Percentiles rank a stretch among this genome's conserved stretches.
phyloP scores from a whole-genome alignment of 2,888 invertebrate species.

The Cerastis leucographa region DNA sequence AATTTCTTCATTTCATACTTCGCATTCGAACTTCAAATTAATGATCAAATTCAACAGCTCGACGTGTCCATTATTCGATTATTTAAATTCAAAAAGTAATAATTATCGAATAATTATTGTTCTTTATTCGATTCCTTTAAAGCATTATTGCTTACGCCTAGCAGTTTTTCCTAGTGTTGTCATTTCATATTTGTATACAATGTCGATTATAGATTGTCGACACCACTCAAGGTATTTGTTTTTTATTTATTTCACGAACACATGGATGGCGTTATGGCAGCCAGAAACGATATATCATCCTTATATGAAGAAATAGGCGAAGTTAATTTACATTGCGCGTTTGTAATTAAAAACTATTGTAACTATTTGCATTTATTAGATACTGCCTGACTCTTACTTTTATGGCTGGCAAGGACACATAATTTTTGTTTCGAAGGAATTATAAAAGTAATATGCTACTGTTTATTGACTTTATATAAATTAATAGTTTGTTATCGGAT shows the following conservation, averaged over 20 bases:
- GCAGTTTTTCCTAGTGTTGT: slow-evolving; percentile 59
- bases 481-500: slow-evolving; percentile 38
- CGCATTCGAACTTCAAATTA: slow-evolving; percentile 40
- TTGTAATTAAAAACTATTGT: slow-evolving; percentile 64
- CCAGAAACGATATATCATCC: slow-evolving; percentile 50
- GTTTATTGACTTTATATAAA: slow-evolving; percentile 48
- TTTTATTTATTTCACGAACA: slow-evolving; percentile 57
- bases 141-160: slow-evolving; percentile 47
- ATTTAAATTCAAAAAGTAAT: slow-evolving; percentile 58
- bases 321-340: slow-evolving; percentile 56
- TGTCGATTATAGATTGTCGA: slow-evolving; percentile 70
- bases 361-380: slow-evolving; percentile 54
- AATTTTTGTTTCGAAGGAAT: slow-evolving; percentile 22
- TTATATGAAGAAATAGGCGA: slow-evolving; percentile 57
- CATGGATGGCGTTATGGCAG: slow-evolving; percentile 50
- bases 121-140: slow-evolving; percentile 58
- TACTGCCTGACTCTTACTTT: slow-evolving; percentile 25
- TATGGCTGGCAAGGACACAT: slow-evolving; percentile 39
- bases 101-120: slow-evolving; percentile 57
- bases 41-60: slow-evolving; percentile 48
- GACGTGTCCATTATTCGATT: slow-evolving; percentile 55
- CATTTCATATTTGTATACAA: slow-evolving; percentile 67
- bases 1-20: slow-evolving; percentile 47
- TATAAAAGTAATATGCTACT: slow-evolving; percentile 28
- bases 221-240: slow-evolving; percentile 50